phyloP scores from a whole-genome alignment of 1,140 invertebrate genomes.

The Drosophila hydei region DNA sequence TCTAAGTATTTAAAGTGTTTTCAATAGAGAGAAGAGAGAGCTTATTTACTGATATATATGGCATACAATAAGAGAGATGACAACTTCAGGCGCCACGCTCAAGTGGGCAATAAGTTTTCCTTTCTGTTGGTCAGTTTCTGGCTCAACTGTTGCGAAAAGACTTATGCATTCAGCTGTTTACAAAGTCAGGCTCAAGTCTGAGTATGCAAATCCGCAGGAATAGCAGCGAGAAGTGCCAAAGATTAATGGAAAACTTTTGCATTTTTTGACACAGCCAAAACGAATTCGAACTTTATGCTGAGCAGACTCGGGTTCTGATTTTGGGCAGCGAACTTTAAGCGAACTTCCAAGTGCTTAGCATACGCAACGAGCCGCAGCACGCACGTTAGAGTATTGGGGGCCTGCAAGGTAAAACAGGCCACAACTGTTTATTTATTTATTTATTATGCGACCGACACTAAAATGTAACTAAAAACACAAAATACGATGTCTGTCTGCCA shows the following conservation, averaged over 20 bases:
- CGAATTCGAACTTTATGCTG: conserved; percentile 32
- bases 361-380: conserved; percentile 62
- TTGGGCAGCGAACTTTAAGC: conserved; percentile 41
- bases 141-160: conserved; percentile 36
- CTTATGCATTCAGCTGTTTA: conserved; percentile 56
- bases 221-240: conserved; percentile 65
- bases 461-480: conserved; percentile 79
- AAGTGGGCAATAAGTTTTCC: no score
- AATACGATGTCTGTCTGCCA: conserved; percentile 41
- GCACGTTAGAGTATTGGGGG: conserved; percentile 52
- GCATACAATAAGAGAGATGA: no score
- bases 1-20: no score
- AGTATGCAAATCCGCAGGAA: conserved; percentile 68
- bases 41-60: no score
- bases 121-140: conserved; percentile 5
- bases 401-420: conserved; percentile 41
- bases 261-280: conserved; percentile 33
- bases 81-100: no score
- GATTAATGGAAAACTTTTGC: conserved; percentile 77
- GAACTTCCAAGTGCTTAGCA: conserved; percentile 60
- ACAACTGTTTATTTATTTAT: conserved; percentile 78
- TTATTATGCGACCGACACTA: conserved; percentile 79
- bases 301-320: conserved; percentile 47
- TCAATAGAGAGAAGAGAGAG: no score
- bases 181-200: conserved; percentile 53